Percentiles rank a stretch among this genome's conserved stretches.
Evolutionary conservation across 2,113 vertebrate species (phyloP).

Genomic region (Platichthys flesus): DNA sequence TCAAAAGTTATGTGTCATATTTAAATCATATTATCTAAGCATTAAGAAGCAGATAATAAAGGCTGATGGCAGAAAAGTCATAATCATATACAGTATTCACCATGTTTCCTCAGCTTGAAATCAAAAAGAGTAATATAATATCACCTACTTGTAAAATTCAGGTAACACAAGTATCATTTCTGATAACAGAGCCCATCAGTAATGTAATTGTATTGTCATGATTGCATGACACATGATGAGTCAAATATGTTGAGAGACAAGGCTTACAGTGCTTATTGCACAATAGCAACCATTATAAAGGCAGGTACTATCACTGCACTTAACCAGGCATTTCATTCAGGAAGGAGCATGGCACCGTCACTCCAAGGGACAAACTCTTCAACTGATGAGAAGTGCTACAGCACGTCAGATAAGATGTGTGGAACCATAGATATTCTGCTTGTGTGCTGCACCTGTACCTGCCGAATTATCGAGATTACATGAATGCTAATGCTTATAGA

Average conservation of each 20-base stretch:
- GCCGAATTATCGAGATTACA: too few relatives aligned
- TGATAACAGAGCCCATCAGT: background rate
- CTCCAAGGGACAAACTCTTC: background rate
- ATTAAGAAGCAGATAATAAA: too few relatives aligned
- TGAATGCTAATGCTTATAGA: background rate
- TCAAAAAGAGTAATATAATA: background rate
- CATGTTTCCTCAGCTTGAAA: too few relatives aligned
- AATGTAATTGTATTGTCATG: background rate
- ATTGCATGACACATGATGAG: conserved; percentile 16
- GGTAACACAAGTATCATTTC: background rate
- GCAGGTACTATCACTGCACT: background rate
- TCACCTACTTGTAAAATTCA: background rate
- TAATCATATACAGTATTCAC: too few relatives aligned
- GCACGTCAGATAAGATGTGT: too few relatives aligned
- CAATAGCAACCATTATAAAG: background rate
- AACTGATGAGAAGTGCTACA: background rate
- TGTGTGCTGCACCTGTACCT: too few relatives aligned
- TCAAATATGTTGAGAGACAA: conserved; percentile 28
- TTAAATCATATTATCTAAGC: too few relatives aligned
- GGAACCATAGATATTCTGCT: too few relatives aligned
- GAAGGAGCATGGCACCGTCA: conserved; percentile 18
- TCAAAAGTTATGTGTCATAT: too few relatives aligned
- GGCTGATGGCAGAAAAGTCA: too few relatives aligned
- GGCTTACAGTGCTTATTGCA: background rate
- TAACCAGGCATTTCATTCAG: conserved; percentile 9